Evolutionary conservation across 92 coral and sea anemone species (phyloP).

Genomic region (Plumapathes pennacea): DNA sequence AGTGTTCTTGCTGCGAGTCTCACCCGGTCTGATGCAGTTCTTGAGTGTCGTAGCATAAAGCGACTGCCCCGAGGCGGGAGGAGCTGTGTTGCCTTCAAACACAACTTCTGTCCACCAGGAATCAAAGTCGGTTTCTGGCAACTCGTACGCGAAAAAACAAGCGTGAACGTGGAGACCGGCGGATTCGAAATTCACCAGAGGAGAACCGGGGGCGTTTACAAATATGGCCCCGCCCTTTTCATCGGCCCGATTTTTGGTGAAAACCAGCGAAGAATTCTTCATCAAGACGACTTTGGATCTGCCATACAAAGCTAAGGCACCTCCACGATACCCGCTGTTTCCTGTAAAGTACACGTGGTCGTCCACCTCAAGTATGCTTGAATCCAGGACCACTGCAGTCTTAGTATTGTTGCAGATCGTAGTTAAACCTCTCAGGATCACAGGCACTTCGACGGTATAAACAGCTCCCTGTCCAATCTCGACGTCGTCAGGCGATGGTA

Average conservation of each 20-base stretch:
- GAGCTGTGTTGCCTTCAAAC: constrained; percentile 64
- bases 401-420: constrained; percentile 53
- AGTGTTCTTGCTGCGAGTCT: constrained; percentile 60
- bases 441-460: constrained; percentile 64
- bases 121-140: constrained; percentile 49
- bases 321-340: constrained; percentile 77
- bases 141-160: constrained; percentile 77
- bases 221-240: constrained; percentile 84
- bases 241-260: constrained; percentile 55
- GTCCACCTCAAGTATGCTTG: constrained; percentile 57
- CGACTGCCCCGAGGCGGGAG: constrained; percentile 65
- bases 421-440: constrained; percentile 41
- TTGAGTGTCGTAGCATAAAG: constrained; percentile 81
- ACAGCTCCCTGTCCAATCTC: constrained; percentile 68
- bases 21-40: constrained; percentile 71
- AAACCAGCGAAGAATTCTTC: constrained; percentile 45
- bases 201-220: constrained; percentile 79
- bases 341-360: constrained; percentile 41
- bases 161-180: constrained; percentile 60
- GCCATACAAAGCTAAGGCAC: constrained; percentile 90
- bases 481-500: constrained; percentile 24
- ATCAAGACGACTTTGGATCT: constrained; percentile 60
- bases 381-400: constrained; percentile 74
- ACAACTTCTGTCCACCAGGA: constrained; percentile 71
- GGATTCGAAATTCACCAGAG: constrained; percentile 61